Percentiles rank a stretch among this genome's conserved stretches.
phyloP scores from a whole-genome alignment of 2,888 invertebrate genomes.

The Drosophila putrida region DNA sequence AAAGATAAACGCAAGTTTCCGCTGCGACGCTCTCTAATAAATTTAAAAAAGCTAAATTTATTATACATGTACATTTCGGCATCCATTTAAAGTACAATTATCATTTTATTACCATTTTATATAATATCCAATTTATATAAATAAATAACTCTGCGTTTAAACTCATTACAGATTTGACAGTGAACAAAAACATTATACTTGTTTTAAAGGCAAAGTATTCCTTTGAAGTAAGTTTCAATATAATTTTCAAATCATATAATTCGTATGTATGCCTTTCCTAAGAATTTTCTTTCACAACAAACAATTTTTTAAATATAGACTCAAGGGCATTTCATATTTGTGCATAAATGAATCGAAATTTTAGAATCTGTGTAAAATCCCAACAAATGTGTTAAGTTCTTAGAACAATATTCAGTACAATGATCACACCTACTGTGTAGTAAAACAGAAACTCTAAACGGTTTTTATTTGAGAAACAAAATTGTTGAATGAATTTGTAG shows the following conservation, averaged over 20 bases:
- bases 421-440: no score
- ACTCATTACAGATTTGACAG: no score
- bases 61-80: no score
- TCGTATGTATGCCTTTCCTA: no score
- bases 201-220: no score
- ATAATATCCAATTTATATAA: no score
- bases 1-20: constrained; percentile 19
- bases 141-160: no score
- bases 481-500: constrained; percentile 1
- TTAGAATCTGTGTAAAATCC: not conserved
- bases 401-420: no score
- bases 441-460: not conserved
- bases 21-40: not conserved
- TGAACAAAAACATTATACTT: no score
- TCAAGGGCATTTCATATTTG: constrained; percentile 37
- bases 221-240: no score
- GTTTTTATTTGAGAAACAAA: not conserved
- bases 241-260: not conserved
- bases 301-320: constrained; percentile 25
- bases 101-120: no score
- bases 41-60: not conserved
- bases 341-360: no score
- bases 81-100: not conserved
- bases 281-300: not conserved
- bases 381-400: not conserved